These are phyloP conservation scores for Megalops atlanticus DNA, from an alignment of 2,113 vertebrate species.

Conservation along the genomic window DNA sequence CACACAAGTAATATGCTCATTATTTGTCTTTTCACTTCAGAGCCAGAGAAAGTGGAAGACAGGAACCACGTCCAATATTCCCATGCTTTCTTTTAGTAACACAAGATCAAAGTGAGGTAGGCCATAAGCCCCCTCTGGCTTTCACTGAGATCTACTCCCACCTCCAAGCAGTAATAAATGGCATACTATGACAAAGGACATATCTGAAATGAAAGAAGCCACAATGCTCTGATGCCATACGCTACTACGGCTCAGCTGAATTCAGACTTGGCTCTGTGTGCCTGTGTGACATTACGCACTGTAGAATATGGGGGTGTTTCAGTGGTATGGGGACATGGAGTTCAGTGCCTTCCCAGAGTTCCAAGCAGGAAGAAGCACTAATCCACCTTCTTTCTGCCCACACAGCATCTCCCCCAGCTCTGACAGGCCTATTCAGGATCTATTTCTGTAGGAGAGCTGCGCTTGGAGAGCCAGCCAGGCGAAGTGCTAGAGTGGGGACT, in stretches of 20 bases:
- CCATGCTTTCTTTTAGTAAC: too few species aligned
- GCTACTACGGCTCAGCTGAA: background rate
- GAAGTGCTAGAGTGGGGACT: background rate
- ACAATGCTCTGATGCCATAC: too few species aligned
- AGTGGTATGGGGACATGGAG: slow-evolving; percentile 3
- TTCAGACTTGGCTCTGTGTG: background rate
- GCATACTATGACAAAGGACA: too few species aligned
- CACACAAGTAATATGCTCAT: too few species aligned
- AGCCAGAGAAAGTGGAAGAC: too few species aligned
- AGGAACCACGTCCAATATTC: too few species aligned
- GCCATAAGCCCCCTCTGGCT: too few species aligned
- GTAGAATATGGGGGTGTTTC: slow-evolving; percentile 19
- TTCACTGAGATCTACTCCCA: too few species aligned
- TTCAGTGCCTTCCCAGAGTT: slow-evolving; percentile 21
- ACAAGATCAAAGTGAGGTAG: too few species aligned
- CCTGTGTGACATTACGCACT: slow-evolving; percentile 19
- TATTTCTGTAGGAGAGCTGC: slow-evolving; percentile 34
- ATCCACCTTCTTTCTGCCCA: slow-evolving; percentile 36
- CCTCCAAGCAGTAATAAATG: too few species aligned
- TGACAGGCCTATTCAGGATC: slow-evolving; percentile 17
- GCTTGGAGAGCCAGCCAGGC: background rate
- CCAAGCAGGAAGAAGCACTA: slow-evolving; percentile 24
- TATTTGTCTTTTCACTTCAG: too few species aligned
- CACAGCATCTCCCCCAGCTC: slow-evolving; percentile 12
- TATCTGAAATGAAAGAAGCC: too few species aligned